A percentile compares a stretch with the other conserved stretches of the same genome.
phyloP scores from a whole-genome alignment of 2,113 vertebrate species.

The Atrichornis clamosus region DNA sequence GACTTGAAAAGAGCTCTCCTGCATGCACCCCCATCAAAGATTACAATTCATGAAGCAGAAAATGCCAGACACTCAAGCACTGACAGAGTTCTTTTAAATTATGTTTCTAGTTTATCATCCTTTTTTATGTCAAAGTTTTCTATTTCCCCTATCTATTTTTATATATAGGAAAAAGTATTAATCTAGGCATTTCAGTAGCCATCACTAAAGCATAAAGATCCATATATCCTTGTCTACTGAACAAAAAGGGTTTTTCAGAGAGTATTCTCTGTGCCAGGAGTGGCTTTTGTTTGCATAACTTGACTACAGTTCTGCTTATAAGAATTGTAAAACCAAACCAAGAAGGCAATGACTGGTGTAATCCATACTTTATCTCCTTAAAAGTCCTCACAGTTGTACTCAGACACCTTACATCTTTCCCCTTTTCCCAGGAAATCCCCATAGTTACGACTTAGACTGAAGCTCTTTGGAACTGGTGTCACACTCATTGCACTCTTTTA shows the following conservation, averaged over 20 bases:
- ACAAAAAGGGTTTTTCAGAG: slow-evolving; percentile 4
- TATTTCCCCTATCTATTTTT: slow-evolving; percentile 20
- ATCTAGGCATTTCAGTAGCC: neutral
- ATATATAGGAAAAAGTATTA: neutral
- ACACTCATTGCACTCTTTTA: neutral
- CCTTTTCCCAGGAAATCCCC: neutral
- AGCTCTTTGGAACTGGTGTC: neutral
- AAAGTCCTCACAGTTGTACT: neutral
- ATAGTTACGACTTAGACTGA: neutral
- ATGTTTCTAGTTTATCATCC: slow-evolving; percentile 20
- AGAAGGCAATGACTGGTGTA: neutral
- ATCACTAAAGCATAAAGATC: neutral
- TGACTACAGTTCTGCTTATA: neutral
- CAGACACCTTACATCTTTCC: neutral
- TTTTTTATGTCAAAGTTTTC: slow-evolving; percentile 22
- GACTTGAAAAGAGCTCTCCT: neutral
- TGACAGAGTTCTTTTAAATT: slow-evolving; percentile 33
- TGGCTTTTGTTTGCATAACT: neutral
- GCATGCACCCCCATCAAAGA: neutral
- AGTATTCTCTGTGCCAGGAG: neutral
- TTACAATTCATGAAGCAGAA: slow-evolving; percentile 35
- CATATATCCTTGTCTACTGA: neutral
- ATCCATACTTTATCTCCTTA: neutral
- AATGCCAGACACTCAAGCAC: neutral
- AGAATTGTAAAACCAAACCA: neutral